Evolutionary conservation across 2,113 vertebrate genomes (phyloP).

Genomic region (Chloropsis cyanopogon): DNA sequence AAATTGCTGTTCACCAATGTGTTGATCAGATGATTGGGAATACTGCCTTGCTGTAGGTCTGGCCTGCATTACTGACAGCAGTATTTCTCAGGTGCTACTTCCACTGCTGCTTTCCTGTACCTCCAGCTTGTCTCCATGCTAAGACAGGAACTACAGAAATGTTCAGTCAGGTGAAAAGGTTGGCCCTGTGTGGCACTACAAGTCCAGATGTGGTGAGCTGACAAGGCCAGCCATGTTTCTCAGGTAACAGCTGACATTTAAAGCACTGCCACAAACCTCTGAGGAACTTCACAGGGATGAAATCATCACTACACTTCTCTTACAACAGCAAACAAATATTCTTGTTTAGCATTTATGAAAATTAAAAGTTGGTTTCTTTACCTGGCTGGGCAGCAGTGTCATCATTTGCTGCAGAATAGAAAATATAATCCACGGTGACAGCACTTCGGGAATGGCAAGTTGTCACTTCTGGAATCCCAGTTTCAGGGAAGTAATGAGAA

Average conservation of each 20-base stretch:
- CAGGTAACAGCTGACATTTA: not conserved
- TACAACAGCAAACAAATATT: not conserved
- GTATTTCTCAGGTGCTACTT: not conserved
- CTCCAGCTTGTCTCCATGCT: not conserved
- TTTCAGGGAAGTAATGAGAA: conserved; percentile 79
- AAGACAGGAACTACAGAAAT: not conserved
- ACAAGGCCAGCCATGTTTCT: not conserved
- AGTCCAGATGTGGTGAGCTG: not conserved
- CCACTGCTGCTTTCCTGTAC: not conserved
- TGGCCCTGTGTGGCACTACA: not conserved
- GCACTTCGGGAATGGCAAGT: conserved; percentile 89
- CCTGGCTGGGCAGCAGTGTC: conserved; percentile 63
- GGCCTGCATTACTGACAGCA: not conserved
- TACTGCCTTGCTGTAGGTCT: not conserved
- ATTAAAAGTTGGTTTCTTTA: conserved; percentile 14
- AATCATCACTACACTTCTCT: not conserved
- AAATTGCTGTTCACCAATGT: not conserved
- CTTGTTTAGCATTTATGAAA: not conserved
- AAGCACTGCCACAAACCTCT: not conserved
- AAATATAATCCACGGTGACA: conserved; percentile 94
- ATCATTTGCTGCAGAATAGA: conserved; percentile 81
- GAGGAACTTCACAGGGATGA: not conserved
- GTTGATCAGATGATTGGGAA: not conserved
- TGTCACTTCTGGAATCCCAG: conserved; percentile 87
- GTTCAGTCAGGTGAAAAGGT: not conserved